phyloP scores from a whole-genome alignment of 1,140 invertebrate species.

The Neomicropteryx cornuta region DNA sequence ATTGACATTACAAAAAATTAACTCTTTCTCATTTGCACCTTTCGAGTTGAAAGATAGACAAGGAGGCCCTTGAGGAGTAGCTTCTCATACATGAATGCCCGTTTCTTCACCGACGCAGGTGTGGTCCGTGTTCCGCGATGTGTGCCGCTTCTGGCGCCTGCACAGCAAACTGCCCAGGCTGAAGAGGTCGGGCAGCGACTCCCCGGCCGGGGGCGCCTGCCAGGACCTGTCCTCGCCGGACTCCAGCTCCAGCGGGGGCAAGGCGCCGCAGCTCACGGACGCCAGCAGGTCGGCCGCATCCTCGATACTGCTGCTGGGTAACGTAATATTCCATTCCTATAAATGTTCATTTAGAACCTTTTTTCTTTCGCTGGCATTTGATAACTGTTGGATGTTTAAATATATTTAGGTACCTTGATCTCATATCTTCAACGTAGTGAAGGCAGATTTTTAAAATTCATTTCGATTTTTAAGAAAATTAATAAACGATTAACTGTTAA shows the following conservation, averaged over 20 bases:
- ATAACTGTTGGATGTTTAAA: too few species aligned
- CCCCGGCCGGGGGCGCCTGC: conserved; percentile 9
- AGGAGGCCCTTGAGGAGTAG: background rate
- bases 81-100: conserved; percentile 5
- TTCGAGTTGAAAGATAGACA: background rate
- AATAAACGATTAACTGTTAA: too few species aligned
- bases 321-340: background rate
- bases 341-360: background rate
- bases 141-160: conserved; percentile 55
- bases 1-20: background rate
- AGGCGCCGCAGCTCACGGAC: conserved; percentile 7
- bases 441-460: too few species aligned
- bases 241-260: conserved; percentile 17
- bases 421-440: too few species aligned
- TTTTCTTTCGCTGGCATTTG: too few species aligned
- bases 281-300: conserved; percentile 11
- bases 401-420: too few species aligned
- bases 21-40: background rate
- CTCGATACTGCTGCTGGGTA: conserved; percentile 13
- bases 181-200: conserved; percentile 43
- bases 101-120: conserved; percentile 36
- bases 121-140: conserved; percentile 53
- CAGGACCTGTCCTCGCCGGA: conserved; percentile 17
- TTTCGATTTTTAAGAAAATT: too few species aligned
- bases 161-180: conserved; percentile 50